Base-by-base conservation (phyloP, 2,113 vertebrate species). In the Pomatostomus ruficeps region DNA sequence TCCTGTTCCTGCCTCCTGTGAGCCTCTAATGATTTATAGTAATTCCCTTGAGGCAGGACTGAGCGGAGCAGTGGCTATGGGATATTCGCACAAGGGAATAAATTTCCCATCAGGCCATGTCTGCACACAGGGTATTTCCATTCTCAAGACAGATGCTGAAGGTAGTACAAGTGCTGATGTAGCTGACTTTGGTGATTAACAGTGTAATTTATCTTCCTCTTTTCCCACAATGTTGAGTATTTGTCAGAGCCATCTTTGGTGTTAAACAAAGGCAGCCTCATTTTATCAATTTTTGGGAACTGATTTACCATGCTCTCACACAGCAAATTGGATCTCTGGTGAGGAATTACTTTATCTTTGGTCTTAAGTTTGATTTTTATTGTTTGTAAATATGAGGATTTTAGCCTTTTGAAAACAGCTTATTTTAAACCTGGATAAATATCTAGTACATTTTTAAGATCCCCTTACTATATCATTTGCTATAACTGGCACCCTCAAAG, bases 361-460 rank as follows among this genome's bases (percentile, higher is more conserved):
- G 22, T 31, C 28, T 61, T n/a, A 38, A 61, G 4, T 68, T 42
- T 2, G 0, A 11, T 82, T 94, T 89, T 81, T 62, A 78, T 65
- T 86, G 15, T 74, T 87, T 92, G 21, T 62, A 84, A 72, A 55
- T 21, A 73, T 23, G 12, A 48, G 8, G 29, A 49, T 62, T 77
- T 79, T 59, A 89, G 7, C 17, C 43, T 94, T 84, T 88, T 65
- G 52, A 57, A 79, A 91, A 17, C 5, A 67, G 18, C n/a, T 77
- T 82, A 43, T 84, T 97, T 95, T 70, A 82, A 85, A 77, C 51
- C 46, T 77, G 46, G 66, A 59, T 75, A 96, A 95, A 86, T 91
- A 86, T 26, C 51, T 86, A 40, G 61, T 84, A 7, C 1, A 2
- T 59, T 88, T 90, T 61, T 63, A 61, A 66, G 51, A 63, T 77